Percentiles rank a stretch among this genome's conserved stretches.
Conservation (phyloP, 2,888 invertebrate species). For the Acanthosoma haemorrhoidale region DNA sequence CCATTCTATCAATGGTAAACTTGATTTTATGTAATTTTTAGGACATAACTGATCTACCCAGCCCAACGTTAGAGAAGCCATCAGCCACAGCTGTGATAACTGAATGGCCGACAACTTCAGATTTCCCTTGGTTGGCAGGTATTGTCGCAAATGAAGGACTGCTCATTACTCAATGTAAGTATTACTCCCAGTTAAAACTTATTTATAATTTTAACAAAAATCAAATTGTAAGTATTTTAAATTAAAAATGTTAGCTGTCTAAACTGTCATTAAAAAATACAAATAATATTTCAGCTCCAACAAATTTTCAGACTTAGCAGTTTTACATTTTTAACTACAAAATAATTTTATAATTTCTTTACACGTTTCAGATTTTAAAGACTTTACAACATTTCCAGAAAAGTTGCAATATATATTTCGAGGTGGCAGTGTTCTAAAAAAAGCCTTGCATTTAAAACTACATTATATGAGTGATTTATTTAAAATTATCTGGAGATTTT, state of each 20-base stretch:
- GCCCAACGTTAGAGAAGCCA: not conserved
- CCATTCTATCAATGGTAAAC: no score
- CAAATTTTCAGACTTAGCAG: no score
- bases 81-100: not conserved
- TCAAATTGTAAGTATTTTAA: no score
- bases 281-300: no score
- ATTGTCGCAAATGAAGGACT: constrained; percentile 6
- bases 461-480: not conserved
- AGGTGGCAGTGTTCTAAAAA: not conserved
- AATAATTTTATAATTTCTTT: not conserved
- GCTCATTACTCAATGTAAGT: not conserved
- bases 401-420: not conserved
- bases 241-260: no score
- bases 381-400: not conserved
- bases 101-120: not conserved
- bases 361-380: not conserved
- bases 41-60: not conserved
- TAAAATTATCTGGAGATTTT: not conserved
- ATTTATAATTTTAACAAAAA: no score
- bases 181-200: no score
- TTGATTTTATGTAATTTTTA: no score
- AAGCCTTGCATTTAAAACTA: not conserved
- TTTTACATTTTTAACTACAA: no score
- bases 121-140: constrained; percentile 9
- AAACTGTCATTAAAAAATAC: no score